These are phyloP conservation scores for Arctopsyche grandis DNA, from an alignment of 1,140 invertebrate species.

Conservation along the genomic window DNA sequence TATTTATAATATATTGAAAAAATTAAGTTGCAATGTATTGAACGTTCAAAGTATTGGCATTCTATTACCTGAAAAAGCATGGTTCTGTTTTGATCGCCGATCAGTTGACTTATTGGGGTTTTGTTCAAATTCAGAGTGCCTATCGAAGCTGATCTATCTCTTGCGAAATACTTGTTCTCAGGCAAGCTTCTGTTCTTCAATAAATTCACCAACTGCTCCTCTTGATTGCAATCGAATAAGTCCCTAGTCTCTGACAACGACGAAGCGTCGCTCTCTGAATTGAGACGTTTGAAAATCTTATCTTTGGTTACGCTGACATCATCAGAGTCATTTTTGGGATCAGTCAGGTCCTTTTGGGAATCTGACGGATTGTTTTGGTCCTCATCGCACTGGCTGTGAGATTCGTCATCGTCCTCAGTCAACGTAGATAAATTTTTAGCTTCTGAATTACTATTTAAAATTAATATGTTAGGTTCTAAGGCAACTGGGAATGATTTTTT, in stretches of 20 bases:
- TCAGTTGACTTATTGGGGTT: conserved; percentile 63
- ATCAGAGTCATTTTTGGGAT: not conserved
- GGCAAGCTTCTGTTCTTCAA: conserved; percentile 52
- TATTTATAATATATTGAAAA: no score
- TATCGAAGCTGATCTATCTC: conserved; percentile 69
- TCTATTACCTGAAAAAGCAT: conserved; percentile 93
- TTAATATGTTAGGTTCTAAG: conserved; percentile 58
- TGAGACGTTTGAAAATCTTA: conserved; percentile 2
- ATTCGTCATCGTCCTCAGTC: conserved; percentile 62
- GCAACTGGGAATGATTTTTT: conserved; percentile 56
- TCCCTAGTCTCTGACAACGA: conserved; percentile 41
- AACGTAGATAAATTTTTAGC: conserved; percentile 60
- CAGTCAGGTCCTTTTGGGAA: not conserved
- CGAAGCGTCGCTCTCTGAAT: conserved; percentile 4
- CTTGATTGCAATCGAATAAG: conserved; percentile 45
- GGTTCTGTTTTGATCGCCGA: conserved; percentile 85
- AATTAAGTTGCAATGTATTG: no score
- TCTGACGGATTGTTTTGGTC: conserved; percentile 29
- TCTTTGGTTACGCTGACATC: not conserved
- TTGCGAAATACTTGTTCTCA: conserved; percentile 63
- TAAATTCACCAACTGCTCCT: conserved; percentile 27
- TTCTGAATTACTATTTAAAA: conserved; percentile 58
- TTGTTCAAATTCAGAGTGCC: conserved; percentile 67
- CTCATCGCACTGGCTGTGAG: conserved; percentile 18
- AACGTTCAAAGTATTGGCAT: no score